A percentile compares a stretch with the other conserved stretches of the same genome.
Evolutionary conservation across 2,797 vertebrate species (phyloP).

Genomic region (Oreochromis mossambicus): DNA sequence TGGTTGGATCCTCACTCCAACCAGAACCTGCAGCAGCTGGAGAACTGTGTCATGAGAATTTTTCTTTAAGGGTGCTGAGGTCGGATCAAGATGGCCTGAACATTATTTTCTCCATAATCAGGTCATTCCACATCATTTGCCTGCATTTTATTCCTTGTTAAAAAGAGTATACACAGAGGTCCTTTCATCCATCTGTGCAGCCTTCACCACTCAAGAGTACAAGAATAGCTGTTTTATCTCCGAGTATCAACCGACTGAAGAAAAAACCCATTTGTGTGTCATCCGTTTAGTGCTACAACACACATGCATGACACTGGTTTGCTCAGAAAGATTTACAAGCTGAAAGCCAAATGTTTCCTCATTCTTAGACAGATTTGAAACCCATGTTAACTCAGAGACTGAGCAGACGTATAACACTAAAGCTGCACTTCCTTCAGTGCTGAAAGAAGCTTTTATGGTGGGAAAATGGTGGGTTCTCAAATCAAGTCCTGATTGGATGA

Average conservation of each 20-base stretch:
- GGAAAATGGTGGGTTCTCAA: not conserved
- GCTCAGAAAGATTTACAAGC: not conserved
- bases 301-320: not conserved
- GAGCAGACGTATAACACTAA: not conserved
- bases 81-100: not conserved
- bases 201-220: not conserved
- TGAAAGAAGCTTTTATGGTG: not conserved
- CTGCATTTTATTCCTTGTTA: not conserved
- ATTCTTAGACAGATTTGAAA: conserved; percentile 36
- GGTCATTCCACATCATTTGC: not conserved
- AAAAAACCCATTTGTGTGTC: not conserved
- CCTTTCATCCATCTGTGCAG: not conserved
- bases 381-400: conserved; percentile 19
- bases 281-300: not conserved
- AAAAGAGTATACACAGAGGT: not conserved
- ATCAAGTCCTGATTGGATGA: not conserved
- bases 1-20: not conserved
- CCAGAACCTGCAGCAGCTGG: not conserved
- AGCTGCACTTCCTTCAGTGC: not conserved
- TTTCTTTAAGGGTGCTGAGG: not conserved
- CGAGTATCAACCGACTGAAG: not conserved
- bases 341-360: conserved; percentile 9
- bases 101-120: not conserved
- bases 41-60: not conserved
- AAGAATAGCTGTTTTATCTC: not conserved